Evolutionary conservation across 2,888 invertebrate species (phyloP).

Genomic region (Diaphora mendica): DNA sequence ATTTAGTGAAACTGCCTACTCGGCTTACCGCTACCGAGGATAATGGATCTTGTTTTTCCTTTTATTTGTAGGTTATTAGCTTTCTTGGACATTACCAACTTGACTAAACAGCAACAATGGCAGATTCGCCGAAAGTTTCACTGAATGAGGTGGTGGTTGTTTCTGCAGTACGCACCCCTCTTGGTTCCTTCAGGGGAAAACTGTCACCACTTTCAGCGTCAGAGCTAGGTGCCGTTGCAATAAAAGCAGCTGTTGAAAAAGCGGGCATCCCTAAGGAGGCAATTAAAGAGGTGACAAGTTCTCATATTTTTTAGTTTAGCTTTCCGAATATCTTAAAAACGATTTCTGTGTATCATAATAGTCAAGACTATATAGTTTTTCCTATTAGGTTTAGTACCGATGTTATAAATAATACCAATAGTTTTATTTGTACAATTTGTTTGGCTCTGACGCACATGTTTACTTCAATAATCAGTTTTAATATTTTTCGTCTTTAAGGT

Average conservation of each 20-base stretch:
- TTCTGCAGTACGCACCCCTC: constrained; percentile 97
- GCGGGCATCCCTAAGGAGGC: constrained; percentile 93
- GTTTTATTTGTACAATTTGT: not conserved
- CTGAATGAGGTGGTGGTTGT: constrained; percentile 96
- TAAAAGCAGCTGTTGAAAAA: constrained; percentile 92
- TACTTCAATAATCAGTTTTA: not conserved
- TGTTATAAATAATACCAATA: too few species aligned
- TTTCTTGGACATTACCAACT: not conserved
- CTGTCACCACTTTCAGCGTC: constrained; percentile 93
- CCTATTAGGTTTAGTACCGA: not conserved
- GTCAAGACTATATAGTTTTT: not conserved
- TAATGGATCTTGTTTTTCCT: not conserved
- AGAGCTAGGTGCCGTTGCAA: constrained; percentile 94
- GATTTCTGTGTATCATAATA: not conserved
- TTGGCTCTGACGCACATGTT: not conserved
- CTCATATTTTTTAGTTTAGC: constrained; percentile 10
- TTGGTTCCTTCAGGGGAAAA: constrained; percentile 96
- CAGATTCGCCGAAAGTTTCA: constrained; percentile 67
- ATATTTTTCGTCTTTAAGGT: constrained; percentile 64
- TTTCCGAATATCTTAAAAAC: not conserved
- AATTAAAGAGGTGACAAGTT: constrained; percentile 91
- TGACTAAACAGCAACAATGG: constrained; percentile 6
- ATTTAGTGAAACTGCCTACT: too few species aligned
- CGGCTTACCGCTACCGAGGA: not conserved
- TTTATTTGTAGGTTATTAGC: not conserved